phyloP scores from a whole-genome alignment of 2,797 vertebrate species.

The Macroramphosus scolopax region DNA sequence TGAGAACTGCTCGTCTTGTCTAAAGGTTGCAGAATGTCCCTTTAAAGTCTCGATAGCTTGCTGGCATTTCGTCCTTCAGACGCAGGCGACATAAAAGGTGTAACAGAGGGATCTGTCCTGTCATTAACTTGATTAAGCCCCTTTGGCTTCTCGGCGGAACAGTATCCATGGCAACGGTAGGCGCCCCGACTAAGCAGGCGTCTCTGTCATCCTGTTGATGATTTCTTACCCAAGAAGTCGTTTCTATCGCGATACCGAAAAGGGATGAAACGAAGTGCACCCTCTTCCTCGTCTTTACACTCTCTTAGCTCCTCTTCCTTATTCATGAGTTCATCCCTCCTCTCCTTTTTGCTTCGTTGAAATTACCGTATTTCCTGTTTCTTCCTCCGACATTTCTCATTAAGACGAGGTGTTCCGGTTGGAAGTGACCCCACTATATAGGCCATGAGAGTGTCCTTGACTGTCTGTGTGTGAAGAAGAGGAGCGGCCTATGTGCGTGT shows the following conservation, averaged over 20 bases:
- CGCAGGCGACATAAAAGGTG: slow-evolving; percentile 7
- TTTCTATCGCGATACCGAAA: too few relatives aligned
- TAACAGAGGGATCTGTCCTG: slow-evolving; percentile 15
- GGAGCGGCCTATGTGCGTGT: slow-evolving; percentile 23
- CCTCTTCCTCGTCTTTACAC: too few relatives aligned
- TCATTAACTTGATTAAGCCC: slow-evolving; percentile 19
- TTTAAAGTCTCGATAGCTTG: too few relatives aligned
- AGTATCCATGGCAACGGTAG: slow-evolving; percentile 29
- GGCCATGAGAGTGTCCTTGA: slow-evolving; percentile 67
- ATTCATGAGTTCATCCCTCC: too few relatives aligned
- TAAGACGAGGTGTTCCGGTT: slow-evolving; percentile 47
- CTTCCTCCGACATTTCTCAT: slow-evolving; percentile 11
- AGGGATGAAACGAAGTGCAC: too few relatives aligned
- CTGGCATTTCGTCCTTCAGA: not conserved
- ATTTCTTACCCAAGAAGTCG: too few relatives aligned
- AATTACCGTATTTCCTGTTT: not conserved
- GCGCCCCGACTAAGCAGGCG: too few relatives aligned
- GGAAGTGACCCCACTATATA: slow-evolving; percentile 66
- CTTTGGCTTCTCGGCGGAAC: slow-evolving; percentile 1
- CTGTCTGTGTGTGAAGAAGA: slow-evolving; percentile 48
- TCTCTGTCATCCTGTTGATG: too few relatives aligned
- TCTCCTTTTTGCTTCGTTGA: not conserved
- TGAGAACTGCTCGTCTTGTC: too few relatives aligned
- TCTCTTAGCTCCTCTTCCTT: too few relatives aligned
- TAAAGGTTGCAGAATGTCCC: too few relatives aligned